These are phyloP conservation scores for Lamproptera curius DNA, from an alignment of 2,888 invertebrate species.

Conservation along the genomic window DNA sequence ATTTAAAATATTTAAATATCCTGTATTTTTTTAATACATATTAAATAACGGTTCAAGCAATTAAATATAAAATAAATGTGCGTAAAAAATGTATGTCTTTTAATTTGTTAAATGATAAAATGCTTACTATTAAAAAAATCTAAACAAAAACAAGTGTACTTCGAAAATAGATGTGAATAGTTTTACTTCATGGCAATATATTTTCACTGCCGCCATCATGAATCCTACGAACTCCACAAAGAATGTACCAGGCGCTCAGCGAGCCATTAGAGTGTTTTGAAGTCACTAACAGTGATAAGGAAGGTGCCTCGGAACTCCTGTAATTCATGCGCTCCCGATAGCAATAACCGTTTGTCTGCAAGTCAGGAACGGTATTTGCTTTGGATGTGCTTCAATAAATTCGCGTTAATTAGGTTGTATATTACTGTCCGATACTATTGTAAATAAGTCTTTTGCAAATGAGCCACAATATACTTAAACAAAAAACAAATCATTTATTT, in stretches of 20 bases:
- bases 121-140: no score
- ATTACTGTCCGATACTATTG: no score
- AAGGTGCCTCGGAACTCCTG: conserved; percentile 13
- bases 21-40: no score
- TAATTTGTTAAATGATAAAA: no score
- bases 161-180: not conserved
- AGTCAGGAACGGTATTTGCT: conserved; percentile 12
- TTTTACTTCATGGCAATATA: not conserved
- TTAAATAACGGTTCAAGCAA: no score
- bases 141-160: no score
- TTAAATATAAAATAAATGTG: no score
- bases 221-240: conserved; percentile 4
- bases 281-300: conserved; percentile 20
- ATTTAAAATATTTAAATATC: no score
- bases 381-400: not conserved
- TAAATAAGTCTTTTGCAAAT: no score
- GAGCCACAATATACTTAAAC: no score
- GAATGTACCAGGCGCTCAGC: conserved; percentile 7
- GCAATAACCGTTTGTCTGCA: conserved; percentile 19
- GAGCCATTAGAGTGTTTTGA: conserved; percentile 12
- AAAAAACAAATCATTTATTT: no score
- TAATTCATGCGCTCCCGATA: conserved; percentile 20
- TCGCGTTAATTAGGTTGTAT: not conserved
- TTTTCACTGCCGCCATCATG: not conserved
- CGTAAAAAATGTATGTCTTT: no score